Conservation (phyloP, 2,113 vertebrate species). For the Triplophysa dalaica region DNA sequence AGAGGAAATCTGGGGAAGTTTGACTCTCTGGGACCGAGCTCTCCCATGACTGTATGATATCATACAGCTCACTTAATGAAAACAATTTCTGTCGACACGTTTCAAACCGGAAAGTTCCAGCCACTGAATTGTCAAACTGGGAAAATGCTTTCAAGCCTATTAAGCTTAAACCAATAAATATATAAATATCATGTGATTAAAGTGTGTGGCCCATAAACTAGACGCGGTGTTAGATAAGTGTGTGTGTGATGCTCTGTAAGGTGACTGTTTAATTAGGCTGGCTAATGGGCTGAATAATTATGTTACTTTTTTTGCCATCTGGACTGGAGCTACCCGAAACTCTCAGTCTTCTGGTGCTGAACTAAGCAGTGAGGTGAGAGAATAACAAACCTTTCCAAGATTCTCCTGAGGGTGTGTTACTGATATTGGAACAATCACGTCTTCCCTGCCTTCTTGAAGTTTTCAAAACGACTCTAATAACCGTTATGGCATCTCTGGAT, state of each 20-base stretch:
- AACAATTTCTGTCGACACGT: not conserved
- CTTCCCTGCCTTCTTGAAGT: not conserved
- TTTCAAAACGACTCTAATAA: not conserved
- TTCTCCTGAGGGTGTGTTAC: not conserved
- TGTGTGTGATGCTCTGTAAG: constrained; percentile 52
- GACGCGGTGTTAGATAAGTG: constrained; percentile 2
- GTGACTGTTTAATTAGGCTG: constrained; percentile 68
- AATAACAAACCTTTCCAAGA: constrained; percentile 28
- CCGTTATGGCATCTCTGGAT: not conserved
- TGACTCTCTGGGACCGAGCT: not conserved
- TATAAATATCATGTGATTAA: constrained; percentile 21
- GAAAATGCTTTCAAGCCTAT: not conserved
- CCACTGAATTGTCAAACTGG: not conserved
- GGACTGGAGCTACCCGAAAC: constrained; percentile 61
- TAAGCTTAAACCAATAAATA: constrained; percentile 26
- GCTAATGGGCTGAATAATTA: constrained; percentile 78
- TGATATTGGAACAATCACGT: constrained; percentile 1
- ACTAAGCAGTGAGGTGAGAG: constrained; percentile 41
- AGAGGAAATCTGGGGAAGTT: not conserved
- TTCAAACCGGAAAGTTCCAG: not conserved
- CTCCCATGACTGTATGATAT: not conserved
- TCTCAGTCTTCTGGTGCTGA: constrained; percentile 51
- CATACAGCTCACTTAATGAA: not conserved
- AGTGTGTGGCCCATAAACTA: constrained; percentile 19
- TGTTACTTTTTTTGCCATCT: constrained; percentile 75